Evolutionary conservation across 2,797 vertebrate species (phyloP), one percentile per base, ranked within the genome.

Genomic region (Sorex maritimensis): DNA sequence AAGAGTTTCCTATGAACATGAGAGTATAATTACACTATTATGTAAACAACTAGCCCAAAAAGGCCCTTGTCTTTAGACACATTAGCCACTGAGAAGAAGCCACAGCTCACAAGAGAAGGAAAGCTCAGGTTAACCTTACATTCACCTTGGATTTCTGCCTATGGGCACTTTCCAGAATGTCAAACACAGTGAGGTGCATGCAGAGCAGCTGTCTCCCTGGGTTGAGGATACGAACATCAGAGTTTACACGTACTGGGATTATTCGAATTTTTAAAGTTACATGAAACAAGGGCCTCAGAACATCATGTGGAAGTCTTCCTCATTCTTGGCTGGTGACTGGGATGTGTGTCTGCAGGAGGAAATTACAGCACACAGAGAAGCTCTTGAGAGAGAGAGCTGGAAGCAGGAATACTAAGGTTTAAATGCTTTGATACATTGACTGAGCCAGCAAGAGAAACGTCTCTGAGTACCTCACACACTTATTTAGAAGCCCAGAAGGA

Each of bases 131-230:
- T 58, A 82, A 90, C 74, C 14, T 46, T 14, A 24, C 21, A 77
- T 73, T 92, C 55, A 90, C 30, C 52, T 44, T 41, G n/a, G 28
- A 49, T 87, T 87, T 87, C 58, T 87, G 13, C 34, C 81, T 79
- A 1, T 23, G 65, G 65, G 23, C 34, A 68, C 24, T 87, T 93
- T 79, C 28, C 23, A 90, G 52, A 68, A 84, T 9, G 69, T 9
- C 17, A 85, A 63, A 3, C 4, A 21, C 14, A 24, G 7, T 68
- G 61, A 44, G 6, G 19, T 6, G 88, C 72, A 79, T 14, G 81
- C 1, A 23, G 69, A 63, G 65, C 6, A 30, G 44, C 8, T 55
- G 38, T 71, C 41, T 84, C 61, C 69, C 15, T 5, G 30, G 75
- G 24, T 11, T 46, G 49, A 83, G 15, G 28, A 89, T 82, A n/a